Evolutionary conservation across 2,797 vertebrate species (phyloP).

Genomic region (Sebastes paucispinis): DNA sequence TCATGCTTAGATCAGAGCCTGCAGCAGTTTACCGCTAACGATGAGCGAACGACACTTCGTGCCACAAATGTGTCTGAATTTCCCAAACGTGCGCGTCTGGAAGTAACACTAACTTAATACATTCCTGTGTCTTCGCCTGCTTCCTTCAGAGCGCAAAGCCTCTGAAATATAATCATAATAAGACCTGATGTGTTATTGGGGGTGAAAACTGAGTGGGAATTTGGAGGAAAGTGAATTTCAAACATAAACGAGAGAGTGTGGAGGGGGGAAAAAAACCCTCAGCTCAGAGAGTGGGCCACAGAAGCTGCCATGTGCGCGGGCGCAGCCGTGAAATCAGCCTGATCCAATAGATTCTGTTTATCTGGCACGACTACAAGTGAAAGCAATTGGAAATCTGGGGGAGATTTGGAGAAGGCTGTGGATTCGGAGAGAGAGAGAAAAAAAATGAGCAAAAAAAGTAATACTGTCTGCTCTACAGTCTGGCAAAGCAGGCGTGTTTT

Average conservation of each 20-base stretch:
- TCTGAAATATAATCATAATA: constrained; percentile 35
- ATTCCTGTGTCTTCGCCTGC: constrained; percentile 14
- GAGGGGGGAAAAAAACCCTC: constrained; percentile 4
- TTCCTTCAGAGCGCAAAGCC: constrained; percentile 16
- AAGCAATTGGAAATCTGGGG: constrained; percentile 83
- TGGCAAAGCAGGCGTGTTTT: constrained; percentile 74
- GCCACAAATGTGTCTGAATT: constrained; percentile 20
- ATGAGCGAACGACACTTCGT: constrained; percentile 27
- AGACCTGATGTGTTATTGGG: constrained; percentile 38
- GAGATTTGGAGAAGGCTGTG: constrained; percentile 82
- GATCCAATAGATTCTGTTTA: constrained; percentile 86
- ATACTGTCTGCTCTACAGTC: constrained; percentile 78
- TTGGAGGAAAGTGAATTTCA: constrained; percentile 62
- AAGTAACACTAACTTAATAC: constrained; percentile 16
- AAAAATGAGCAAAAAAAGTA: constrained; percentile 77
- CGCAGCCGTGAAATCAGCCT: constrained; percentile 82
- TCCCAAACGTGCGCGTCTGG: constrained; percentile 2
- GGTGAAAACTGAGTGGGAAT: constrained; percentile 47
- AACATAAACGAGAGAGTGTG: constrained; percentile 53
- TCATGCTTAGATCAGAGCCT: constrained; percentile 55
- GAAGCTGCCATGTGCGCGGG: constrained; percentile 81
- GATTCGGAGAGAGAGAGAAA: constrained; percentile 64
- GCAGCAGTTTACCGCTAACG: constrained; percentile 17
- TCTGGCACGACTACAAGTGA: constrained; percentile 81
- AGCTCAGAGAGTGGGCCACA: constrained; percentile 78